A percentile compares a stretch with the other conserved stretches of the same genome.
phyloP scores from a whole-genome alignment of 2,113 vertebrate species.

The Seriola dumerili region DNA sequence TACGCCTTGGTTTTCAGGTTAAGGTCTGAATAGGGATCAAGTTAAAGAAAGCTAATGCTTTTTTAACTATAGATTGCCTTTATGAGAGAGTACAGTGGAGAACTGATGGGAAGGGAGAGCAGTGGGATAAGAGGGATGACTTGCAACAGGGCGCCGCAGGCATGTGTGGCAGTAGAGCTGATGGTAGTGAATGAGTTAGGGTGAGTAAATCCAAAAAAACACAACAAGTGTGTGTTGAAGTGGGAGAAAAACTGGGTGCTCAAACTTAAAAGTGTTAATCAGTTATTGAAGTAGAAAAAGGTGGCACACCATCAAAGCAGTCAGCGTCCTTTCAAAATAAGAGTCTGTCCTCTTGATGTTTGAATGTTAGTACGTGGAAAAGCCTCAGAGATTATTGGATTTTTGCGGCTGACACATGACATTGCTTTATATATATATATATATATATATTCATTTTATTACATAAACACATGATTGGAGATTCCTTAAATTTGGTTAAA shows the following conservation, averaged over 20 bases:
- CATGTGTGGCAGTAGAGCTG: not conserved
- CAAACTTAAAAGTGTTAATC: too few relatives aligned
- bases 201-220: not conserved
- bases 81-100: not conserved
- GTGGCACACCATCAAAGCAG: too few relatives aligned
- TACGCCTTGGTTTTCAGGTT: not conserved
- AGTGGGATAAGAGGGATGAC: not conserved
- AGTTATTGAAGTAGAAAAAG: too few relatives aligned
- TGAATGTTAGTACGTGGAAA: too few relatives aligned
- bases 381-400: too few relatives aligned
- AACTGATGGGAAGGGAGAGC: not conserved
- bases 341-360: too few relatives aligned
- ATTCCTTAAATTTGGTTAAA: not conserved
- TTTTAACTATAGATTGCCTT: not conserved
- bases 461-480: too few relatives aligned
- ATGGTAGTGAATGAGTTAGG: not conserved
- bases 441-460: too few relatives aligned
- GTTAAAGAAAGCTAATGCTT: not conserved
- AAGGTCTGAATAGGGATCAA: not conserved
- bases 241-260: too few relatives aligned
- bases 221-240: not conserved
- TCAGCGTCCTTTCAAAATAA: too few relatives aligned
- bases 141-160: constrained; percentile 10
- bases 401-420: too few relatives aligned
- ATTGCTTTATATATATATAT: too few relatives aligned